Evolutionary conservation across 2,888 invertebrate species (phyloP).

Genomic region (Baronia brevicornis): DNA sequence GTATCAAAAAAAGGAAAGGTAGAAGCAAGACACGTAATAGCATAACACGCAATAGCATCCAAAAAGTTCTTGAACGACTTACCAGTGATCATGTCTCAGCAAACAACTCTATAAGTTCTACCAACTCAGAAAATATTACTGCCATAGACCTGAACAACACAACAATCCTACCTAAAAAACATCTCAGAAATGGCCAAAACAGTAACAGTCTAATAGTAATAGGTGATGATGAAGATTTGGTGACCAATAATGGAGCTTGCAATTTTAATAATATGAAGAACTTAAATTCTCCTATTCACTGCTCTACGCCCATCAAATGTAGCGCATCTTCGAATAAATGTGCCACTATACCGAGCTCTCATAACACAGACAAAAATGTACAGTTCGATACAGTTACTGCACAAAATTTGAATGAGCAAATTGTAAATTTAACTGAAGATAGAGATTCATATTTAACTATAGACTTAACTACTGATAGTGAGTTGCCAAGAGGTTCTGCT

Average conservation of each 20-base stretch:
- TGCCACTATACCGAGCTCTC: background rate
- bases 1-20: conserved; percentile 24
- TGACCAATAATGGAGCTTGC: conserved; percentile 17
- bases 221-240: conserved; percentile 31
- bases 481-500: conserved; percentile 11
- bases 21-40: conserved; percentile 16
- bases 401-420: conserved; percentile 26
- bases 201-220: conserved; percentile 25
- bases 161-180: conserved; percentile 7
- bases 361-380: background rate
- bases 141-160: conserved; percentile 27
- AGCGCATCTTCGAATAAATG: conserved; percentile 8
- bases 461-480: conserved; percentile 43
- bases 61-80: conserved; percentile 29
- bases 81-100: conserved; percentile 22
- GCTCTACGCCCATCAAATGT: conserved; percentile 41
- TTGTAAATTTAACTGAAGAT: conserved; percentile 36
- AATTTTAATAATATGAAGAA: conserved; percentile 10
- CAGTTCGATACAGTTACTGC: conserved; percentile 20
- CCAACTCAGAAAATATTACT: conserved; percentile 17
- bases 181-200: conserved; percentile 12
- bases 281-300: conserved; percentile 31
- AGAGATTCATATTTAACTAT: conserved; percentile 51
- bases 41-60: conserved; percentile 5
- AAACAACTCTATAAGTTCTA: conserved; percentile 4